Conservation (phyloP, 2,888 invertebrate genomes). For the Patella ulyssiponensis region DNA sequence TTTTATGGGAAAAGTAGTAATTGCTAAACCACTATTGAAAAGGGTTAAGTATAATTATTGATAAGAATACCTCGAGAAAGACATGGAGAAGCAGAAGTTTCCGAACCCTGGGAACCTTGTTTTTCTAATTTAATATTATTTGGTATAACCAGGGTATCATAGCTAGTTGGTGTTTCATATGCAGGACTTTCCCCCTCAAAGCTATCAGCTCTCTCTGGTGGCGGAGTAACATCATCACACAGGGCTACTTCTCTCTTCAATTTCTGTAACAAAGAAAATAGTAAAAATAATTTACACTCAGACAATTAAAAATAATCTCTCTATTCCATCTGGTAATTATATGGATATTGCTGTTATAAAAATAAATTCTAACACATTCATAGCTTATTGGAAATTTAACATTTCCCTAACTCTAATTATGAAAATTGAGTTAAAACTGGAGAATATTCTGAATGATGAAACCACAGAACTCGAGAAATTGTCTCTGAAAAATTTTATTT, state of each 20-base stretch:
- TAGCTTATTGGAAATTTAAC: no score
- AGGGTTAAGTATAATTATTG: neutral
- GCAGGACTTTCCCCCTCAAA: constrained; percentile 38
- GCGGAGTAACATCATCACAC: constrained; percentile 82
- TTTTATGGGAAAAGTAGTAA: no score
- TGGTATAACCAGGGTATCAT: constrained; percentile 29
- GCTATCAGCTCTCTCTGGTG: constrained; percentile 54
- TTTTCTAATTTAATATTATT: constrained; percentile 57
- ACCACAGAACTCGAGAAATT: no score
- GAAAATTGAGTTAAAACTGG: no score
- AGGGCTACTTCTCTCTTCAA: constrained; percentile 91
- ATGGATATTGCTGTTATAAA: no score
- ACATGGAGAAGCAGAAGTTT: constrained; percentile 71
- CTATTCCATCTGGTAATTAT: no score
- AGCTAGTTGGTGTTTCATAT: constrained; percentile 41
- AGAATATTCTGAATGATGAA: no score
- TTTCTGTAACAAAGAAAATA: constrained; percentile 28
- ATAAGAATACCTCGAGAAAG: constrained; percentile 74
- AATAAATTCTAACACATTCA: no score
- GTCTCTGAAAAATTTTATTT: no score
- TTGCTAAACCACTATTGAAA: no score
- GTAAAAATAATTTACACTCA: neutral
- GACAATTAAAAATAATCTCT: neutral
- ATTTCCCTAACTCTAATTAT: no score
- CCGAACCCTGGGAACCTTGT: constrained; percentile 67